These are phyloP conservation scores for Sciurus carolinensis DNA, from an alignment of 2,797 vertebrate species.

Conservation along the genomic window DNA sequence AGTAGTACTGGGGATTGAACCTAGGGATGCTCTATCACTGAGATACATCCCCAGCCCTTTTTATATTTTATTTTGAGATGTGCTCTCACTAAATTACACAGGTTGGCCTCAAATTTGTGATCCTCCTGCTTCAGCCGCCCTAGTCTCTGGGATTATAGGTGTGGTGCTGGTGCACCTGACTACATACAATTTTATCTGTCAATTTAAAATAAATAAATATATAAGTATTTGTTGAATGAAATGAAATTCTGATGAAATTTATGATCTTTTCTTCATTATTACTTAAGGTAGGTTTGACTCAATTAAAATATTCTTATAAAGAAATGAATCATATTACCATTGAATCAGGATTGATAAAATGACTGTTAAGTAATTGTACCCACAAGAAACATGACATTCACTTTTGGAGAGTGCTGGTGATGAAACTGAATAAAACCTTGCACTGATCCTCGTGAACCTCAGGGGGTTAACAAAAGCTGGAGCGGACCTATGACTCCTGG, in stretches of 20 bases:
- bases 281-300: slow-evolving; percentile 31
- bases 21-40: too few species aligned
- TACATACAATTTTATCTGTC: neutral
- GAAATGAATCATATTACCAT: slow-evolving; percentile 35
- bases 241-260: neutral
- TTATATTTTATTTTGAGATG: too few species aligned
- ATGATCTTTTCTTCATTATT: slow-evolving; percentile 48
- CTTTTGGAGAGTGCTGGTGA: neutral
- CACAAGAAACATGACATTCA: neutral
- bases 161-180: too few species aligned
- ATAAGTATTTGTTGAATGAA: neutral
- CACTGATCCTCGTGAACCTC: neutral
- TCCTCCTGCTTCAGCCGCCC: too few species aligned
- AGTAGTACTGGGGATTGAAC: too few species aligned
- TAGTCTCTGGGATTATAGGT: too few species aligned
- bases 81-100: too few species aligned
- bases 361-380: slow-evolving; percentile 24
- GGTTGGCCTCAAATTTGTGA: too few species aligned
- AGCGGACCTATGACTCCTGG: slow-evolving; percentile 40
- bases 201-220: neutral
- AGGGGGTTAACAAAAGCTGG: slow-evolving; percentile 15
- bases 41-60: too few species aligned
- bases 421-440: slow-evolving; percentile 45
- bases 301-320: slow-evolving; percentile 57
- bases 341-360: slow-evolving; percentile 43